Evolutionary conservation across 2,888 invertebrate species (phyloP).

Genomic region (Acrobasis repandana): DNA sequence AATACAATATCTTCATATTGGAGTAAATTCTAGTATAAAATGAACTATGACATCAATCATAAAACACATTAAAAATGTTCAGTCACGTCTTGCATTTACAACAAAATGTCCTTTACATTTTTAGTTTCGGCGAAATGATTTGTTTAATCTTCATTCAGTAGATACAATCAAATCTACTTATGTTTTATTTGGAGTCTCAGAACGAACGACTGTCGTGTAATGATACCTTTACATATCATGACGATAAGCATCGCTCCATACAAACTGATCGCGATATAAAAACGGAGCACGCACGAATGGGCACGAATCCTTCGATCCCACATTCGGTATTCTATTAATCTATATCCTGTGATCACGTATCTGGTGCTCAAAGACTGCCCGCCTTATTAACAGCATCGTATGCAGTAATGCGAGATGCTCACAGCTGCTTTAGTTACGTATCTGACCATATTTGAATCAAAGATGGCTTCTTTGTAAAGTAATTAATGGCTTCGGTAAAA

Average conservation of each 20-base stretch:
- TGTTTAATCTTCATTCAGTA: neutral
- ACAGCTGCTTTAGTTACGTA: conserved; percentile 17
- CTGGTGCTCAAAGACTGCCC: conserved; percentile 33
- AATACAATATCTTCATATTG: too few relatives aligned
- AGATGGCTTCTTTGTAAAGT: too few relatives aligned
- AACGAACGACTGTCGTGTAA: neutral
- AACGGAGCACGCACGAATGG: conserved; percentile 49
- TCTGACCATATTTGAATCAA: neutral
- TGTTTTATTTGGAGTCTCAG: neutral
- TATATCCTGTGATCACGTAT: conserved; percentile 55
- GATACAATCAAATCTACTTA: neutral
- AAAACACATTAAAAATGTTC: too few relatives aligned
- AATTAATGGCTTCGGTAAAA: too few relatives aligned
- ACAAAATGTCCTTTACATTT: too few relatives aligned
- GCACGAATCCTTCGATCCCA: conserved; percentile 50
- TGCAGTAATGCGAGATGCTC: neutral
- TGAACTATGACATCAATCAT: too few relatives aligned
- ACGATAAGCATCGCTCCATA: conserved; percentile 47
- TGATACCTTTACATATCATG: conserved; percentile 22
- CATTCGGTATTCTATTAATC: conserved; percentile 55
- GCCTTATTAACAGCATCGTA: conserved; percentile 33
- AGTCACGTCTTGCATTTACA: too few relatives aligned
- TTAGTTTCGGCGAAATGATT: too few relatives aligned
- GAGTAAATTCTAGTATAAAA: too few relatives aligned
- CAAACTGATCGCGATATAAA: conserved; percentile 53